Conservation (phyloP, 2,113 vertebrate species). For the Myotis davidii region DNA sequence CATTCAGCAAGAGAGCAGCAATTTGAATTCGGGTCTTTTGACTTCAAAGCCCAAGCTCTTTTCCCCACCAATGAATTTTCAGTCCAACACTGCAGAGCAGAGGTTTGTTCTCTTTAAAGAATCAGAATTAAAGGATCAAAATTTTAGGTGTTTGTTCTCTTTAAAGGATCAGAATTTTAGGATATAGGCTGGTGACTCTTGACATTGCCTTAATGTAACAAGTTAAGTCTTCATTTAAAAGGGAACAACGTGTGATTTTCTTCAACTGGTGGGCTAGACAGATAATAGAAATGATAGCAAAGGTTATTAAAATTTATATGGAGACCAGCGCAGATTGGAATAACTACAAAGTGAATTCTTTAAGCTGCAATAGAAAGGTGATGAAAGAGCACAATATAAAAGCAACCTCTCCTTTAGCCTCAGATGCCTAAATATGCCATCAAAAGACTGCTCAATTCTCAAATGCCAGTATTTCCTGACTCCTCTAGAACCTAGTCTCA, state of each 20-base stretch:
- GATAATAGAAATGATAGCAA: constrained; percentile 75
- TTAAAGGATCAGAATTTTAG: constrained; percentile 73
- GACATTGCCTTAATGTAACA: constrained; percentile 72
- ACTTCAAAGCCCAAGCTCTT: constrained; percentile 58
- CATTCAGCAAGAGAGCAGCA: constrained; percentile 1
- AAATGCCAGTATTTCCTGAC: constrained; percentile 71
- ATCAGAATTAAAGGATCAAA: constrained; percentile 70
- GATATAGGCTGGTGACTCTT: constrained; percentile 65
- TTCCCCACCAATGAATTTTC: constrained; percentile 19
- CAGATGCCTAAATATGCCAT: constrained; percentile 67
- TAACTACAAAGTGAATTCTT: constrained; percentile 80
- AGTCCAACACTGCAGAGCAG: constrained; percentile 9
- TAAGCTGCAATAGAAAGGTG: constrained; percentile 57
- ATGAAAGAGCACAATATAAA: constrained; percentile 65
- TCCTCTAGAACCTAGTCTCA: constrained; percentile 80
- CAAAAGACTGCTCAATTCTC: constrained; percentile 71
- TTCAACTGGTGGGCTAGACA: constrained; percentile 57
- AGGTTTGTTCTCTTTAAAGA: constrained; percentile 71
- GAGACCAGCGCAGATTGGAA: constrained; percentile 52
- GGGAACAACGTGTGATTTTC: constrained; percentile 62
- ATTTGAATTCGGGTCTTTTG: constrained; percentile 66
- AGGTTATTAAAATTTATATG: constrained; percentile 76
- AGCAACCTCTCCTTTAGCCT: constrained; percentile 61
- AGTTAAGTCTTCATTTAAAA: constrained; percentile 72
- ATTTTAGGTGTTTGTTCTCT: constrained; percentile 73